Percentiles rank a stretch among this genome's conserved stretches.
Evolutionary conservation across 1,140 invertebrate species (phyloP).

Genomic region (Copidosoma floridanum): DNA sequence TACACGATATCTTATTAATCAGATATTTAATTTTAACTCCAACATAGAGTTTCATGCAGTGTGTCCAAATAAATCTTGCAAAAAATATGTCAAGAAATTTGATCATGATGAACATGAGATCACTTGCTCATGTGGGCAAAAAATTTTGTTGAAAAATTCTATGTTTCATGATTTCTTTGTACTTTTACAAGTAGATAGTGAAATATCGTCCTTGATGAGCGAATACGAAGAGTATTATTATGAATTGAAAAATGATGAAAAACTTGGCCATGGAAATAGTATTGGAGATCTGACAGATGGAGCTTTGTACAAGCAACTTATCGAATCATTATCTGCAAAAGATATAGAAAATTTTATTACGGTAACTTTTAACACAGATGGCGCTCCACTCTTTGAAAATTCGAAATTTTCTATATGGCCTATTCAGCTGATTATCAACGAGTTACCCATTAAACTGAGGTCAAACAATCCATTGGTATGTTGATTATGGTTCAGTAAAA

Average conservation of each 20-base stretch:
- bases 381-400: not conserved
- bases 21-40: conserved; percentile 10
- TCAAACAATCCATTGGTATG: not conserved
- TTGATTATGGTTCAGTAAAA: conserved; percentile 14
- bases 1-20: conserved; percentile 3
- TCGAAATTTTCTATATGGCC: conserved; percentile 11
- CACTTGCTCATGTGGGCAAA: not conserved
- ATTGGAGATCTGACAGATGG: not conserved
- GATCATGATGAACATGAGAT: not conserved
- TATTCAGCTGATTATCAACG: conserved; percentile 8
- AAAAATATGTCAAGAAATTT: not conserved
- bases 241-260: not conserved
- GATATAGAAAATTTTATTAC: conserved; percentile 1
- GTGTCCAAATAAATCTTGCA: conserved; percentile 6
- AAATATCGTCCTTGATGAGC: not conserved
- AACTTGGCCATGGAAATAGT: not conserved
- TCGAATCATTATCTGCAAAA: not conserved
- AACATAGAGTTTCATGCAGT: not conserved
- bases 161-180: not conserved
- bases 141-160: not conserved
- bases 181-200: too few relatives aligned
- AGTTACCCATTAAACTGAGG: not conserved
- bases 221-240: not conserved
- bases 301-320: not conserved
- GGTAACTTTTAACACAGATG: conserved; percentile 11